Base-by-base conservation (phyloP, 2,113 vertebrate species). In the Corydoras sp. region DNA sequence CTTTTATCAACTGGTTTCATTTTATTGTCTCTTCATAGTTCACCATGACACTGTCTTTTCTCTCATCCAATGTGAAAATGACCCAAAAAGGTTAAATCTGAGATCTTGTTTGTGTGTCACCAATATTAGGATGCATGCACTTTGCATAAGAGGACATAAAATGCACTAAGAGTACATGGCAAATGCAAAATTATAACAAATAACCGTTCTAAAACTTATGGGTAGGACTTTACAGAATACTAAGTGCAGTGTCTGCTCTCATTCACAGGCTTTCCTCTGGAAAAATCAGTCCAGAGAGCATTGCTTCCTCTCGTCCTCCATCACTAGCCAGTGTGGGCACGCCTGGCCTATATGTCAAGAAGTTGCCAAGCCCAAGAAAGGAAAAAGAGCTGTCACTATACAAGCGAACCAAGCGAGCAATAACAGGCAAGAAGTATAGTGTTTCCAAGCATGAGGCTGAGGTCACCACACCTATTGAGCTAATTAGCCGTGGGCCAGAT, bases 231-330 rank as follows among this genome's bases (percentile, higher is more conserved):
- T n/a, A 49, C 11, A 59, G 30, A 68, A 55, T 62, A 8, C 70
- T 83, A 68, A 80, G 78, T 4, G 43, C 60, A 3, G 32, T 73
- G 12, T 76, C 58, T 82, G 59, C 84, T 85, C 80, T 79, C 68
- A 58, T 76, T 73, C 55, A 76, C 78, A 99, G 97, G 88, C 88
- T 97, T 82, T 99, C 97, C 55, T 99, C 96, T 3, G 97, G 97
- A 75, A 99, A 99, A 86, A 95, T 95, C 90, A 99, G 96, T 87
- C 96, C 96, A 0, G 97, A 99, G 89, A 99, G 96, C 86, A 93
- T 94, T 76, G 91, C 93, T 65, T 95, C 93, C 0, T 93, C 96
- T 11, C 91, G 95, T 2, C 91, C 97, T 9, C 93, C 92, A 0
- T 99, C 96, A 0, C 89, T 96, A 80, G 95, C 95, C 62, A 98